Percentiles rank a stretch among this genome's conserved stretches.
Conservation (phyloP, 2,888 invertebrate genomes). For the Leucania comma region DNA sequence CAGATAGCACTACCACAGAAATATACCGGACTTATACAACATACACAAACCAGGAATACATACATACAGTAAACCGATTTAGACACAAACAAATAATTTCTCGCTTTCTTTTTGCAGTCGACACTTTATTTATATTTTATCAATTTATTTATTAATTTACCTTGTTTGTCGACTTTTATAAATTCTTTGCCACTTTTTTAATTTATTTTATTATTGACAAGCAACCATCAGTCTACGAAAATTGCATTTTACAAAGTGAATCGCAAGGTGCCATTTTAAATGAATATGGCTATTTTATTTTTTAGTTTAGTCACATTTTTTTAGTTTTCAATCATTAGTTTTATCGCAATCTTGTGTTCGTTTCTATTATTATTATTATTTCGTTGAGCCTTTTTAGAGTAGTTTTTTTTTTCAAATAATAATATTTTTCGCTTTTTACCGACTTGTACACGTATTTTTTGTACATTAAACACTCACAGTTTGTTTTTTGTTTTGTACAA, state of each 20-base stretch:
- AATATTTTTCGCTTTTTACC: slow-evolving; percentile 65
- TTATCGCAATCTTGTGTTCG: slow-evolving; percentile 85
- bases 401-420: slow-evolving; percentile 67
- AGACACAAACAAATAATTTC: slow-evolving; percentile 58
- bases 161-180: slow-evolving; percentile 64
- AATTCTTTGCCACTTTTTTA: slow-evolving; percentile 55
- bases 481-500: slow-evolving; percentile 81
- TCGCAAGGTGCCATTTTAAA: slow-evolving; percentile 88
- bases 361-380: slow-evolving; percentile 78
- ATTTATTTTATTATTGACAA: slow-evolving; percentile 55
- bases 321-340: slow-evolving; percentile 78
- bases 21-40: slow-evolving; percentile 68
- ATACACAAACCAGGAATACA: slow-evolving; percentile 60
- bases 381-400: slow-evolving; percentile 78
- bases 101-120: slow-evolving; percentile 63
- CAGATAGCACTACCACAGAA: slow-evolving; percentile 80
- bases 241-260: slow-evolving; percentile 82
- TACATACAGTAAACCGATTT: slow-evolving; percentile 61
- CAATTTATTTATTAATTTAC: slow-evolving; percentile 59
- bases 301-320: slow-evolving; percentile 81
- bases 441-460: slow-evolving; percentile 64
- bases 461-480: slow-evolving; percentile 73
- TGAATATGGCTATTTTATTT: slow-evolving; percentile 86
- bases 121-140: slow-evolving; percentile 57
- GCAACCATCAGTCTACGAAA: slow-evolving; percentile 66